Evolutionary conservation across 2,113 vertebrate species (phyloP), one percentile per base, ranked within the genome.

Genomic region (Macrotis lagotis): DNA sequence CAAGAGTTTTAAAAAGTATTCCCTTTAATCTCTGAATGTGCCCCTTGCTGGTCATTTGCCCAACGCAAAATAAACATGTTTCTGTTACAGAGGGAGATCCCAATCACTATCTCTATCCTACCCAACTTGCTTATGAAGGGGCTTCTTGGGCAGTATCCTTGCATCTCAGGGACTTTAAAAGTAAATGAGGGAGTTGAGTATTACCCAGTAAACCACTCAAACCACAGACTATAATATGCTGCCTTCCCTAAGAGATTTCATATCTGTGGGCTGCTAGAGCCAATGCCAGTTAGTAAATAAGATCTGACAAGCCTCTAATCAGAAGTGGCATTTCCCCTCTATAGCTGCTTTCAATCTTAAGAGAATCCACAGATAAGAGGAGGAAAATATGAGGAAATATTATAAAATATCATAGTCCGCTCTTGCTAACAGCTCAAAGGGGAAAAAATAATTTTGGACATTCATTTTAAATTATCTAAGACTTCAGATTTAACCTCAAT

Each of bases 391-490:
- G 95, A 96, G 89, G 91, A 97, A 97, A 97, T 96, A 95, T 90
- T 95, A 96, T 91, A 96, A 96, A 96, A 96, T 0, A 24, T 12
- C 88, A 92, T 96, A 96, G 97, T 95, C 96, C 88, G 51, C 96
- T 95, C 96, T 97, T 97, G 94, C 96, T 98, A 97, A 94, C 93
- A 96, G 94, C 93, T 96, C 97, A 50, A 88, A 90, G 25, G 48
- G 89, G 7, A 44, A 92, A 98, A 98, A 98, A 97, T 97, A 97
- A 97, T 97, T 98, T 98, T 98, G 97, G 96, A 96, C 98, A 96
- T 98, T 98, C 97, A 95, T 98, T 98, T 98, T 97, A 98, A 98
- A 98, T 98, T 98, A 98, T 97, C 96, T 98, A 98, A 98, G 97
- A 91, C 92, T 98, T 98, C 98, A 98, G 98, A 98, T 98, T 98